A percentile compares a stretch with the other conserved stretches of the same genome.
Evolutionary conservation across 2,888 invertebrate genomes (phyloP).

Genomic region (Cheilosia pagana): DNA sequence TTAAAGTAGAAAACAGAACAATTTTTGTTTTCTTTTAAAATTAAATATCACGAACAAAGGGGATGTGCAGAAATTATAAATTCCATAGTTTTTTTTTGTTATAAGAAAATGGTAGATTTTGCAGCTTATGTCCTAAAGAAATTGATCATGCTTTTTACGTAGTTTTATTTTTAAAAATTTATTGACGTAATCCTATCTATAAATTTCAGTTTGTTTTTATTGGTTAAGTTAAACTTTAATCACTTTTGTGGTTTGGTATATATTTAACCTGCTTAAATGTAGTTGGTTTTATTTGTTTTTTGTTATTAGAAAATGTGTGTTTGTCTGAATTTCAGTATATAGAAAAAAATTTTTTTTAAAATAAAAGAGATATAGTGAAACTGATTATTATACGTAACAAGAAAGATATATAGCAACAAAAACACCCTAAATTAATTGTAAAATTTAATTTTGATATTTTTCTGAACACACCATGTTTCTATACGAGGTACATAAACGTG

Average conservation of each 20-base stretch:
- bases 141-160: slow-evolving; percentile 2
- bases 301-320: slow-evolving; percentile 4
- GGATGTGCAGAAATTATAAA: slow-evolving; percentile 48
- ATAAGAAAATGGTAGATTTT: slow-evolving; percentile 24
- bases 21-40: slow-evolving; percentile 35
- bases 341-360: slow-evolving; percentile 1
- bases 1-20: slow-evolving; percentile 18
- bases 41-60: slow-evolving; percentile 65
- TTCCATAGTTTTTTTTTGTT: slow-evolving; percentile 10
- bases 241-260: slow-evolving; percentile 51
- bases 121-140: slow-evolving; percentile 18
- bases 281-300: background rate
- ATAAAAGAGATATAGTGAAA: slow-evolving; percentile 23
- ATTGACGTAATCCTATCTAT: slow-evolving; percentile 42
- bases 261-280: slow-evolving; percentile 31
- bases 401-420: slow-evolving; percentile 19
- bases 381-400: slow-evolving; percentile 14
- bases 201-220: slow-evolving; percentile 33
- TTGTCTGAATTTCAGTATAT: slow-evolving; percentile 10
- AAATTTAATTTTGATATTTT: slow-evolving; percentile 69
- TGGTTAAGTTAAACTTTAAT: slow-evolving; percentile 66
- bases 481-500: slow-evolving; percentile 66
- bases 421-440: slow-evolving; percentile 41
- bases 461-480: slow-evolving; percentile 72
- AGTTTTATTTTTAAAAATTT: slow-evolving; percentile 21